A percentile compares a stretch with the other conserved stretches of the same genome.
Evolutionary conservation across 2,113 vertebrate species (phyloP).

Genomic region (Limnothrissa miodon): DNA sequence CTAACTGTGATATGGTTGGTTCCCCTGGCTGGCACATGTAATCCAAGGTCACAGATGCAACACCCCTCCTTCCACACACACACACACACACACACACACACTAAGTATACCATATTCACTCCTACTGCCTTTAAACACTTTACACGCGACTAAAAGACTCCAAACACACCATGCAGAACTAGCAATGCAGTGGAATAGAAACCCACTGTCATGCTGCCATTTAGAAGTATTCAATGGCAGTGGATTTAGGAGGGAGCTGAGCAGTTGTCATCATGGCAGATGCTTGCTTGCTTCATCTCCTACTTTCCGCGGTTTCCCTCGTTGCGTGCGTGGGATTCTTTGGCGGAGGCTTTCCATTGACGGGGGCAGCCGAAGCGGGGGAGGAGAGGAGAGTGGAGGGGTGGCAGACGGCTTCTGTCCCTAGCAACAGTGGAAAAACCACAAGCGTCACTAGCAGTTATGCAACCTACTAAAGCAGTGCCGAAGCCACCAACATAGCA

Average conservation of each 20-base stretch:
- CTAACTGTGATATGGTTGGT: not conserved
- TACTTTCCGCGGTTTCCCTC: not conserved
- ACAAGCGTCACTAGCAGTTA: conserved; percentile 41
- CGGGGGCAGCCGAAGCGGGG: not conserved
- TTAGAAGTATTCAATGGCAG: not conserved
- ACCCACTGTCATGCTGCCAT: not conserved
- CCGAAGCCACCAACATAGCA: not conserved
- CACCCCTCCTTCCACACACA: too few species aligned
- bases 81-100: too few species aligned
- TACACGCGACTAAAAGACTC: not conserved
- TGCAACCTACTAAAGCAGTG: conserved; percentile 34
- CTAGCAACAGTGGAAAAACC: conserved; percentile 42
- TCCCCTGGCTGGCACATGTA: not conserved
- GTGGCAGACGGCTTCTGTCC: conserved; percentile 37
- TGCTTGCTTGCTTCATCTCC: conserved; percentile 7
- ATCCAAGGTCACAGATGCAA: not conserved
- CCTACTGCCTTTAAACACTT: too few species aligned
- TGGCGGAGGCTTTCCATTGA: not conserved
- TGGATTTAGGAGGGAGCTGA: not conserved
- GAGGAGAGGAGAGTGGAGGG: not conserved
- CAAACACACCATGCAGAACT: not conserved
- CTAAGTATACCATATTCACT: too few species aligned
- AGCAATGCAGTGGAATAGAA: not conserved
- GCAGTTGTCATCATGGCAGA: conserved; percentile 17
- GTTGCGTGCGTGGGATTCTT: not conserved